Evolutionary conservation across 2,113 vertebrate genomes (phyloP), one percentile per base, ranked within the genome.

Genomic region (Sminthopsis crassicaudata): DNA sequence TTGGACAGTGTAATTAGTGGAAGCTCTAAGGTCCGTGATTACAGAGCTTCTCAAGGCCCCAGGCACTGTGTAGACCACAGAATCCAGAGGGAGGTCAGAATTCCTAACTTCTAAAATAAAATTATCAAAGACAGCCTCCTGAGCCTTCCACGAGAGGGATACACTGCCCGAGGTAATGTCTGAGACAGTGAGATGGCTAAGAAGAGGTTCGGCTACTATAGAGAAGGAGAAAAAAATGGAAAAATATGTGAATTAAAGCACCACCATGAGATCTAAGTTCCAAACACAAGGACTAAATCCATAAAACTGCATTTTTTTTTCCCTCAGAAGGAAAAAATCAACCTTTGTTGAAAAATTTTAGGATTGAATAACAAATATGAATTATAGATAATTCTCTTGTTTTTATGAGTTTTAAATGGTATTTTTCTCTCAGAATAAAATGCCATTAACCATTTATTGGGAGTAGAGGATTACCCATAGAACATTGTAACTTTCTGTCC

Each of bases 101-200:
- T 99, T 98, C 98, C 99, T 99, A 98, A 99, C 98, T 98, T 99
- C 99, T 98, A 99, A 98, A 97, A 99, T 98, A 98, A 99, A 99
- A 94, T 98, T 98, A 98, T 99, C 99, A 99, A 99, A 99, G 84
- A 97, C 97, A 98, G 98, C 98, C 60, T 98, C 98, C 96, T 98
- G 97, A 14, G 98, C 98, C 98, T 98, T 98, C 99, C 99, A 99
- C 0, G 98, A 97, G 97, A 99, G 98, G 84, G 98, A 98, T 94
- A 99, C 95, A 97, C 98, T 98, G 98, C 98, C 98, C 98, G 99
- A 99, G 98, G 99, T 99, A 98, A 99, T 91, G 95, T 99, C 98
- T 98, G 99, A 99, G 98, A 99, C 97, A 98, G 97, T 98, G 98
- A 99, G 98, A 97, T 98, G 98, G 98, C 98, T 99, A 98, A 99